phyloP scores from a whole-genome alignment of 2,113 vertebrate genomes.

The Phrynosoma blainvillii region DNA sequence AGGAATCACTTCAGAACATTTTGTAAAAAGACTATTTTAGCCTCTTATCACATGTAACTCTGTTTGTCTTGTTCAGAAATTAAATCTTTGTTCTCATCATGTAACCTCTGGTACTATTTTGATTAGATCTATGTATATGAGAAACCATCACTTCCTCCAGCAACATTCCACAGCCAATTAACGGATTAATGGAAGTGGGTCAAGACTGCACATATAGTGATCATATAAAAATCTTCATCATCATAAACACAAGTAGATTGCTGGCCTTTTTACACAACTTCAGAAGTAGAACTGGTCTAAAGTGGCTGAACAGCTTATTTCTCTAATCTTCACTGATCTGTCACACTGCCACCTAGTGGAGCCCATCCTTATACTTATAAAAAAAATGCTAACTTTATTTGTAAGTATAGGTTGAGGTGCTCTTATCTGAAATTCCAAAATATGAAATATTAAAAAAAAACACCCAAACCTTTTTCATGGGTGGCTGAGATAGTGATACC shows the following conservation, averaged over 20 bases:
- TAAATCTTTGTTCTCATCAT: not conserved
- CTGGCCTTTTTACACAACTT: not conserved
- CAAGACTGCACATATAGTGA: not conserved
- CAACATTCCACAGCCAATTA: not conserved
- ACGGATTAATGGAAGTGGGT: not conserved
- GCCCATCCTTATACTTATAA: not conserved
- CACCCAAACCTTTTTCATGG: no score
- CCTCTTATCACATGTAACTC: not conserved
- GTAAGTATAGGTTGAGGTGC: not conserved
- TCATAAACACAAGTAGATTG: not conserved
- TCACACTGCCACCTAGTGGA: slow-evolving; percentile 31
- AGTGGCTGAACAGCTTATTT: not conserved
- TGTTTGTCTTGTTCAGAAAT: not conserved
- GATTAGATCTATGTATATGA: not conserved
- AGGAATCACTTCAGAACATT: not conserved
- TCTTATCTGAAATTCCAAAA: no score
- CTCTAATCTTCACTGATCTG: not conserved
- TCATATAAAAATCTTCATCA: not conserved
- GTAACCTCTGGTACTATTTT: not conserved
- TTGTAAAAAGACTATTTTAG: not conserved
- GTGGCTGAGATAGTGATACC: no score
- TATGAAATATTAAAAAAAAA: no score
- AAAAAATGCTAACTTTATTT: not conserved
- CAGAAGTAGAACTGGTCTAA: not conserved
- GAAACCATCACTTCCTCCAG: not conserved